Percentiles rank a stretch among this genome's conserved stretches.
Conservation (phyloP, 1,140 invertebrate species). For the Ptiloglossa arizonensis region DNA sequence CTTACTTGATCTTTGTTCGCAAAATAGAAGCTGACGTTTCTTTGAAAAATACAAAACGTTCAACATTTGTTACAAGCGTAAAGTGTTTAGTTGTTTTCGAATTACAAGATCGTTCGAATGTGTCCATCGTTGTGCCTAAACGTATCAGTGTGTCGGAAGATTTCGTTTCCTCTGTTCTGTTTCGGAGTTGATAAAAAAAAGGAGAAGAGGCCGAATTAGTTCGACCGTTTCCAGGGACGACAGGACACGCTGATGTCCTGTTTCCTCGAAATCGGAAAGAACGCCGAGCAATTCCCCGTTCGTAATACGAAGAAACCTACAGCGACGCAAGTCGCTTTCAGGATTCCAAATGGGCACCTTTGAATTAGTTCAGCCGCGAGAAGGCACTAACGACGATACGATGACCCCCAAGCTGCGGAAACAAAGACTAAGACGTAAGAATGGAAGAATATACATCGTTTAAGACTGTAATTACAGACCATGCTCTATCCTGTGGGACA, state of each 20-base stretch:
- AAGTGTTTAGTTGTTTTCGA: too few relatives aligned
- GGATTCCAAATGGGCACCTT: constrained; percentile 53
- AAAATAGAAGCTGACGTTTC: too few relatives aligned
- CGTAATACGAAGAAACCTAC: constrained; percentile 26
- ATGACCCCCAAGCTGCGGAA: constrained; percentile 65
- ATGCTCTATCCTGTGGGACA: constrained; percentile 58
- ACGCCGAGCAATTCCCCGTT: constrained; percentile 17
- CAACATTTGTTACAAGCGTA: too few relatives aligned
- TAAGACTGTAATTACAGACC: constrained; percentile 72
- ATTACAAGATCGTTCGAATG: too few relatives aligned
- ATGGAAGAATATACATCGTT: constrained; percentile 71
- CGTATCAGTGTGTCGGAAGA: too few relatives aligned
- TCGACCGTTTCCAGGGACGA: too few relatives aligned
- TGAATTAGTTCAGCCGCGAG: constrained; percentile 36
- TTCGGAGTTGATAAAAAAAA: too few relatives aligned
- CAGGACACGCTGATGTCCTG: background rate
- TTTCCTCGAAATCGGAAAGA: constrained; percentile 54
- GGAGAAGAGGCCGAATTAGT: too few relatives aligned
- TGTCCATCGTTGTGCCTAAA: too few relatives aligned
- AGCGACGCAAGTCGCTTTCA: constrained; percentile 18
- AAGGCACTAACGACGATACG: constrained; percentile 68
- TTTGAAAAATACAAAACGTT: too few relatives aligned
- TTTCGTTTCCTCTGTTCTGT: too few relatives aligned
- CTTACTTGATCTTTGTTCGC: too few relatives aligned
- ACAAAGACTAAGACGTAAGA: constrained; percentile 68